Conservation (phyloP, 1,140 invertebrate species). For the Vanessa tameamea region DNA sequence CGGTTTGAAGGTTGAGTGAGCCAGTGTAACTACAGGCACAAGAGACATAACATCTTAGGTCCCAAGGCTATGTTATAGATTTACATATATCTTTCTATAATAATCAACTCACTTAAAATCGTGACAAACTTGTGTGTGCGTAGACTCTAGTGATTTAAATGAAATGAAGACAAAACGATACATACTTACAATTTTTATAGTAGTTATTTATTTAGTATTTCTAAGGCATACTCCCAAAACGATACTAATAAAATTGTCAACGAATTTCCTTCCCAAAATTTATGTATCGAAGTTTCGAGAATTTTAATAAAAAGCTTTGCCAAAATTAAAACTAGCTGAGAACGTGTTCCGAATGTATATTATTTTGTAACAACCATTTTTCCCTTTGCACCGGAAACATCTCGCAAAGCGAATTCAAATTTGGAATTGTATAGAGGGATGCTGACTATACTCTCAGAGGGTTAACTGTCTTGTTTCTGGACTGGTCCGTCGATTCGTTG, state of each 20-base stretch:
- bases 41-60: too few relatives aligned
- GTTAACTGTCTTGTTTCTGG: slow-evolving; percentile 1
- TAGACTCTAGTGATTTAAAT: too few relatives aligned
- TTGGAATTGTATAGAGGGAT: slow-evolving; percentile 56
- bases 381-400: slow-evolving; percentile 41
- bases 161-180: too few relatives aligned
- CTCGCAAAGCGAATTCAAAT: slow-evolving; percentile 56
- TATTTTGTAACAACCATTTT: slow-evolving; percentile 39
- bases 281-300: background rate
- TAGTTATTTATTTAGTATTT: background rate
- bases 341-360: slow-evolving; percentile 41
- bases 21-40: too few relatives aligned
- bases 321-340: slow-evolving; percentile 45
- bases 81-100: too few relatives aligned
- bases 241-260: too few relatives aligned
- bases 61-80: too few relatives aligned
- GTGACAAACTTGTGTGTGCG: too few relatives aligned
- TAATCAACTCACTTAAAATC: too few relatives aligned
- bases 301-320: slow-evolving; percentile 18
- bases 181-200: too few relatives aligned
- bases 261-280: too few relatives aligned
- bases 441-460: slow-evolving; percentile 41
- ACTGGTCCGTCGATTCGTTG: background rate
- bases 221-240: background rate
- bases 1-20: too few relatives aligned